Conservation (phyloP, 2,797 vertebrate species). For the Acrossocheilus fasciatus region DNA sequence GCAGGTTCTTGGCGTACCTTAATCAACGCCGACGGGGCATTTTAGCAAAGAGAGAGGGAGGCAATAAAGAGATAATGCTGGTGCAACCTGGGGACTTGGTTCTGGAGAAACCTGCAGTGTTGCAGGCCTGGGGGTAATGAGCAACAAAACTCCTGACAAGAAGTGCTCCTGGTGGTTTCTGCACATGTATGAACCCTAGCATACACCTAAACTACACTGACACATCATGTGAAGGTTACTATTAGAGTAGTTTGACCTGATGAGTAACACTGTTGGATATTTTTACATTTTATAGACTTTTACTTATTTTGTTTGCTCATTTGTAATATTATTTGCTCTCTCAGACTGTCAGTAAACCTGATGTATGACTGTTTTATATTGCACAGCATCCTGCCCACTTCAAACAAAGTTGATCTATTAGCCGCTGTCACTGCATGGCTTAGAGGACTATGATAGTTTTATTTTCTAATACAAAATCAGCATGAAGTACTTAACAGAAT, state of each 20-base stretch:
- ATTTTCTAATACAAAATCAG: slow-evolving; percentile 40
- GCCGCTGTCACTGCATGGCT: slow-evolving; percentile 33
- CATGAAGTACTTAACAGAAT: slow-evolving; percentile 13
- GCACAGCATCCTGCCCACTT: slow-evolving; percentile 31
- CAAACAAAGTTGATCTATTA: slow-evolving; percentile 58
- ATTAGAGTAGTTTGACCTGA: background rate
- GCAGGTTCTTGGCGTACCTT: slow-evolving; percentile 82
- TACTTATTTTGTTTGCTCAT: background rate
- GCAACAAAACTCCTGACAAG: slow-evolving; percentile 84
- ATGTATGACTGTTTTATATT: slow-evolving; percentile 8
- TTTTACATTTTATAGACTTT: background rate
- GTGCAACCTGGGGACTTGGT: slow-evolving; percentile 79
- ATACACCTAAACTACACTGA: slow-evolving; percentile 4
- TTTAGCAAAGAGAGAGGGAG: slow-evolving; percentile 73
- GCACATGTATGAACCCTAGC: slow-evolving; percentile 20
- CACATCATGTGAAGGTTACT: background rate
- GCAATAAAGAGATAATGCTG: slow-evolving; percentile 80
- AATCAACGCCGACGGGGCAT: slow-evolving; percentile 81
- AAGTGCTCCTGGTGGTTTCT: slow-evolving; percentile 72
- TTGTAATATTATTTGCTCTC: background rate
- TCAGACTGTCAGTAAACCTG: background rate
- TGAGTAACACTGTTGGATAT: background rate
- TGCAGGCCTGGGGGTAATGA: slow-evolving; percentile 79
- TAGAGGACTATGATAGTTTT: slow-evolving; percentile 40
- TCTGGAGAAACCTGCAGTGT: slow-evolving; percentile 76